Evolutionary conservation across 2,797 vertebrate genomes (phyloP).

Genomic region (Chelidonichthys spinosus): DNA sequence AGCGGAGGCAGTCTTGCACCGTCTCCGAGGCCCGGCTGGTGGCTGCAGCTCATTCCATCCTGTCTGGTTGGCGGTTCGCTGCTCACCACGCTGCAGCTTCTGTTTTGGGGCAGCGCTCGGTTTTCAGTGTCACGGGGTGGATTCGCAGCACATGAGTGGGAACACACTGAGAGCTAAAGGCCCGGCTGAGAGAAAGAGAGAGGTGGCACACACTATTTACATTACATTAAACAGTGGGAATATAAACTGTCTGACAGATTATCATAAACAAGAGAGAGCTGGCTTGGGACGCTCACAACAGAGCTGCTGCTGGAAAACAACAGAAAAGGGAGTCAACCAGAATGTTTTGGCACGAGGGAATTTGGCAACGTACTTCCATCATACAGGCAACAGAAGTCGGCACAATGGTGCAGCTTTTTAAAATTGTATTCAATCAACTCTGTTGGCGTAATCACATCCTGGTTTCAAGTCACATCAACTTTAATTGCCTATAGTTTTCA

Average conservation of each 20-base stretch:
- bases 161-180: not conserved
- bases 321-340: not conserved
- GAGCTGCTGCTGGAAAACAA: conserved; percentile 32
- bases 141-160: too few relatives aligned
- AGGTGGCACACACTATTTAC: conserved; percentile 32
- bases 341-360: conserved; percentile 8
- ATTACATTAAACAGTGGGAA: conserved; percentile 39
- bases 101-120: conserved; percentile 12
- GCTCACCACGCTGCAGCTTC: conserved; percentile 10
- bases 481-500: too few relatives aligned
- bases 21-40: conserved; percentile 4
- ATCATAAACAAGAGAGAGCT: conserved; percentile 45
- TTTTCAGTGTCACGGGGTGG: not conserved
- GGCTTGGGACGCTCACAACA: conserved; percentile 20
- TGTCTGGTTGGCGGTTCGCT: conserved; percentile 35
- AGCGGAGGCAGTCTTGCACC: conserved; percentile 46
- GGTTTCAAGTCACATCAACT: too few relatives aligned
- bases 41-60: conserved; percentile 31
- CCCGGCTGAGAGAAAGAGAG: not conserved
- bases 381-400: not conserved
- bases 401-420: too few relatives aligned
- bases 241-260: conserved; percentile 53
- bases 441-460: too few relatives aligned
- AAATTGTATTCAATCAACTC: not conserved
- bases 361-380: conserved; percentile 12